Evolutionary conservation across 2,888 invertebrate species (phyloP).

Genomic region (Amitus sp.): DNA sequence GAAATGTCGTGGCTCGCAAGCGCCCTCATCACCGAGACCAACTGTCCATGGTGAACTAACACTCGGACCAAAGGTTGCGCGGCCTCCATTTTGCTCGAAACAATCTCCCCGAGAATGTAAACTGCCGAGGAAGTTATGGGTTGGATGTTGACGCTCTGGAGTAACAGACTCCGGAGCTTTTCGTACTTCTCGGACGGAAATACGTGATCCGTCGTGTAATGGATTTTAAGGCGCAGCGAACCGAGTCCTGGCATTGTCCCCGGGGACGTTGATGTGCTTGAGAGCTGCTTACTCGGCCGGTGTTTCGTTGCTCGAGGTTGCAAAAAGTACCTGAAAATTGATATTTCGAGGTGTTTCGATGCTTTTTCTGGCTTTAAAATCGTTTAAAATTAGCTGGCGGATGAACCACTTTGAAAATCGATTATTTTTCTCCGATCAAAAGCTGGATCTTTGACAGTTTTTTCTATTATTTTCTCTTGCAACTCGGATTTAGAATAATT

Average conservation of each 20-base stretch:
- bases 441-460: too few species aligned
- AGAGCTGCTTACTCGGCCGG: slow-evolving; percentile 66
- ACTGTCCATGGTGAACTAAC: slow-evolving; percentile 86
- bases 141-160: slow-evolving; percentile 77
- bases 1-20: slow-evolving; percentile 90
- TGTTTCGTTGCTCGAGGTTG: slow-evolving; percentile 76
- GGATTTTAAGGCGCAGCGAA: slow-evolving; percentile 84
- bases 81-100: slow-evolving; percentile 86
- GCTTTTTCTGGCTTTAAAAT: background rate
- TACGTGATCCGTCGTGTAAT: slow-evolving; percentile 90
- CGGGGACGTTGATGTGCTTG: slow-evolving; percentile 77
- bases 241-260: slow-evolving; percentile 81
- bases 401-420: too few species aligned
- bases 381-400: background rate
- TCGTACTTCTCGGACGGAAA: slow-evolving; percentile 86
- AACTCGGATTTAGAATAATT: too few species aligned
- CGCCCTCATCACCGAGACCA: slow-evolving; percentile 84
- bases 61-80: slow-evolving; percentile 89
- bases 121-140: slow-evolving; percentile 84
- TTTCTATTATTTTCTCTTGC: too few species aligned
- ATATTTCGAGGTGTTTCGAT: background rate
- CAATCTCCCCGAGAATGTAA: slow-evolving; percentile 87
- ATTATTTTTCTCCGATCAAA: too few species aligned
- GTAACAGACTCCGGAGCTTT: slow-evolving; percentile 78
- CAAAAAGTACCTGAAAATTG: slow-evolving; percentile 75